Base-by-base conservation (phyloP, 2,797 vertebrate genomes). In the Sebastes umbrosus region DNA sequence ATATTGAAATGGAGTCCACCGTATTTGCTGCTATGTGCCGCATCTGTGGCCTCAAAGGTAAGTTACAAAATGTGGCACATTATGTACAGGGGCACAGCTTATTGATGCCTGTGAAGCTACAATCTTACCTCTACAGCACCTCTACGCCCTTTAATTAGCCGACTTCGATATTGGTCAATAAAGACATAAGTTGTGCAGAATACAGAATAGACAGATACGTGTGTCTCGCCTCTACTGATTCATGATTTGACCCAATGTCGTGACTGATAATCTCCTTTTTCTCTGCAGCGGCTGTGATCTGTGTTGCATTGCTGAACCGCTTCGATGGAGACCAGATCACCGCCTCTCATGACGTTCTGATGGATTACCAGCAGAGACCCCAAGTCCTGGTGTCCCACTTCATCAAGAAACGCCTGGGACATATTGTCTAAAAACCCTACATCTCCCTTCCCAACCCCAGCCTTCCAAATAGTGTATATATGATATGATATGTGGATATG, bases 1-100 rank as follows among this genome's bases (percentile, higher is more conserved):
- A 98, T 82, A 98, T 96, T 0, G 97, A 98, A 90, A 98, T 97
- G 97, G 98, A 97, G 88, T 97, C 96, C 20, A 96, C 96, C 0
- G 97, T 96, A 1, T 97, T 98, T 1, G 96, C 97, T 1, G 97
- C 97, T 20, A 97, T 97, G 95, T 97, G 97, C 43, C 89, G 94
- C 2, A 87, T 97, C 50, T 97, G 97, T 77, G 96, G 95, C 72
- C 92, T 98, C 18, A 97, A 95, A 97, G 97, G 97, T 97, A 95
- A 60, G 24, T 50, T 13, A 8, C 4, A 34, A 54, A 62, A 34
- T 20, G 20, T 12, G 8, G 3, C 66, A 64, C 43, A 31, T 31
- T 65, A 2, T 50, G 1, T 59, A 39, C 20, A 9, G 24, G 20
- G 29, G 2, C 7, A 46, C 16, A 50, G 5, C 13, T 31, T 29